A percentile compares a stretch with the other conserved stretches of the same genome.
Conservation (phyloP, 1,140 invertebrate species). For the Formica selysi region DNA sequence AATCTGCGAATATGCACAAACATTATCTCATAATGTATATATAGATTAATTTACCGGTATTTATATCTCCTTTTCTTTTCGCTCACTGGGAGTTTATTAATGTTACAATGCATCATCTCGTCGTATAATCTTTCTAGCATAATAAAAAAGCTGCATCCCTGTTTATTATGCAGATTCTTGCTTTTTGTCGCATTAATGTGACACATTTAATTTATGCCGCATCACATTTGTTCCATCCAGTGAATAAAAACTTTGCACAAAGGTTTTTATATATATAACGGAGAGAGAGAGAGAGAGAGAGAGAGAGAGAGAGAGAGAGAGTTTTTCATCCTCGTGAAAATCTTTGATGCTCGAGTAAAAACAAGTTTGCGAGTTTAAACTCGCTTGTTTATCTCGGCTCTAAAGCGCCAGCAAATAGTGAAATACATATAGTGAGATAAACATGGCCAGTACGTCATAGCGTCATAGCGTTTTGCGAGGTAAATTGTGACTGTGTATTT, state of each 20-base stretch:
- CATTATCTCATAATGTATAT: not conserved
- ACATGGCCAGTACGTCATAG: constrained; percentile 14
- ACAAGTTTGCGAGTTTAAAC: constrained; percentile 49
- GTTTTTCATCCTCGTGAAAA: constrained; percentile 12
- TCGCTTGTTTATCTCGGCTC: constrained; percentile 51
- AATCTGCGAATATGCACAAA: not conserved
- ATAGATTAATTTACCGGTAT: constrained; percentile 44
- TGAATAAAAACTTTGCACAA: constrained; percentile 52
- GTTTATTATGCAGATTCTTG: constrained; percentile 34
- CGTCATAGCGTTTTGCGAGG: constrained; percentile 9
- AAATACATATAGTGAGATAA: constrained; percentile 35
- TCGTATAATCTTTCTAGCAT: constrained; percentile 25
- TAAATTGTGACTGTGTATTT: constrained; percentile 5
- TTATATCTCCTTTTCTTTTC: constrained; percentile 27
- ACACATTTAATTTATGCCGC: constrained; percentile 58
- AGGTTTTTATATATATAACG: constrained; percentile 18
- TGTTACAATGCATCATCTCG: constrained; percentile 41
- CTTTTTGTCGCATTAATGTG: constrained; percentile 49
- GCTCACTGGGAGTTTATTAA: constrained; percentile 20
- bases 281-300: too few species aligned
- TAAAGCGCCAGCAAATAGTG: constrained; percentile 31
- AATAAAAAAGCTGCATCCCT: not conserved
- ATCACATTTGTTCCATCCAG: constrained; percentile 19
- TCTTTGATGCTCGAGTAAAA: constrained; percentile 54
- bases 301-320: not conserved